Evolutionary conservation across 2,797 vertebrate species (phyloP).

Genomic region (Malacoctenus gilli): DNA sequence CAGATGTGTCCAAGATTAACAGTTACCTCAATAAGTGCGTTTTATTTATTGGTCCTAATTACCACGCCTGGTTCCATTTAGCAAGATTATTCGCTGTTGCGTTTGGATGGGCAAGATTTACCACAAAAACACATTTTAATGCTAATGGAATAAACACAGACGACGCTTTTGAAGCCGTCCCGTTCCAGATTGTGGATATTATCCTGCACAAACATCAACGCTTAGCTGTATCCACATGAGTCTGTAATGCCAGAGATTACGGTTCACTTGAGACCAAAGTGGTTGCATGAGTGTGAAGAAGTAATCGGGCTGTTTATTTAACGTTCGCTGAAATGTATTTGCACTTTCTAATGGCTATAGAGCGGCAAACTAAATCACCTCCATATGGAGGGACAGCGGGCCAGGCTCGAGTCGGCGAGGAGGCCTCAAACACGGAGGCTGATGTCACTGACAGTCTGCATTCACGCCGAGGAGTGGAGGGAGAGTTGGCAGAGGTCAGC

Average conservation of each 20-base stretch:
- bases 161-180: slow-evolving; percentile 58
- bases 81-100: slow-evolving; percentile 59
- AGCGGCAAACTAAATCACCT: slow-evolving; percentile 58
- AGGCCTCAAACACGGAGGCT: slow-evolving; percentile 47
- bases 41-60: slow-evolving; percentile 55
- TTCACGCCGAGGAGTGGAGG: slow-evolving; percentile 35
- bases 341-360: slow-evolving; percentile 55
- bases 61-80: slow-evolving; percentile 68
- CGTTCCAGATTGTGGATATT: slow-evolving; percentile 50
- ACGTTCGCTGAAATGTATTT: slow-evolving; percentile 67
- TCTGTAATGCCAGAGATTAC: slow-evolving; percentile 56
- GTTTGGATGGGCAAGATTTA: slow-evolving; percentile 59
- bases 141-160: slow-evolving; percentile 62
- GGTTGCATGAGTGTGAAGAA: slow-evolving; percentile 72
- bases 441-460: slow-evolving; percentile 62
- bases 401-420: slow-evolving; percentile 26
- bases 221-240: slow-evolving; percentile 40
- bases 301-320: slow-evolving; percentile 73
- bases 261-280: slow-evolving; percentile 69
- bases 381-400: slow-evolving; percentile 67
- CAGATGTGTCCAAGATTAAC: slow-evolving; percentile 57
- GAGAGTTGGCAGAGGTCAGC: slow-evolving; percentile 40
- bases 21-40: slow-evolving; percentile 58
- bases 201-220: slow-evolving; percentile 57
- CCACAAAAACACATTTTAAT: slow-evolving; percentile 49